Conservation (phyloP, 2,888 invertebrate genomes). For the Chrysina gloriosa region DNA sequence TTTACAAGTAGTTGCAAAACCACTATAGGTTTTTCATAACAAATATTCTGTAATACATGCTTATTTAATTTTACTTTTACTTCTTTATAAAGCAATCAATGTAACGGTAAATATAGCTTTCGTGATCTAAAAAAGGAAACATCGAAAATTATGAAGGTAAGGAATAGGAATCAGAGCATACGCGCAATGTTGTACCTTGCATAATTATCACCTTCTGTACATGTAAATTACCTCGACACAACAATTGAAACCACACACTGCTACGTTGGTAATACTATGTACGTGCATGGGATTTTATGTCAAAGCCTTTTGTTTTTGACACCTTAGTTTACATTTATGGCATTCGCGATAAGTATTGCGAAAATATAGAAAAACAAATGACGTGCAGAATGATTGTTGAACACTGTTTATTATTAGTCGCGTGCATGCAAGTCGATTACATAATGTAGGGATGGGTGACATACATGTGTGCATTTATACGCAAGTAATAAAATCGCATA, state of each 20-base stretch:
- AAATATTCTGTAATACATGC: too few relatives aligned
- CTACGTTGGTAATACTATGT: neutral
- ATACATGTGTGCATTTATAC: neutral
- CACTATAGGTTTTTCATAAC: too few relatives aligned
- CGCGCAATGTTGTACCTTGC: too few relatives aligned
- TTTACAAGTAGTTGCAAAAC: too few relatives aligned
- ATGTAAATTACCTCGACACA: too few relatives aligned
- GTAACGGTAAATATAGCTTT: too few relatives aligned
- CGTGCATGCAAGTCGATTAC: neutral
- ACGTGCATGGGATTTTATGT: neutral
- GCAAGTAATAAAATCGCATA: neutral
- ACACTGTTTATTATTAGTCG: neutral
- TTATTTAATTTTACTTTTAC: too few relatives aligned
- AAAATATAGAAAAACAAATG: conserved; percentile 9
- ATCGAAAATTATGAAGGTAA: too few relatives aligned
- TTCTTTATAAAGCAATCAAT: too few relatives aligned
- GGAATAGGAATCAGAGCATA: too few relatives aligned
- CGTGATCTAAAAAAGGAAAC: too few relatives aligned
- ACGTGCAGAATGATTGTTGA: neutral
- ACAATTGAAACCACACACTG: neutral
- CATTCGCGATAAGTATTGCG: neutral
- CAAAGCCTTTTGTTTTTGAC: neutral
- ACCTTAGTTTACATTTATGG: neutral
- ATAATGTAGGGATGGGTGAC: neutral
- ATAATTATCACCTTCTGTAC: too few relatives aligned